These are phyloP conservation scores for Saguinus midas DNA, from an alignment of 2,113 vertebrate genomes.

Conservation along the genomic window DNA sequence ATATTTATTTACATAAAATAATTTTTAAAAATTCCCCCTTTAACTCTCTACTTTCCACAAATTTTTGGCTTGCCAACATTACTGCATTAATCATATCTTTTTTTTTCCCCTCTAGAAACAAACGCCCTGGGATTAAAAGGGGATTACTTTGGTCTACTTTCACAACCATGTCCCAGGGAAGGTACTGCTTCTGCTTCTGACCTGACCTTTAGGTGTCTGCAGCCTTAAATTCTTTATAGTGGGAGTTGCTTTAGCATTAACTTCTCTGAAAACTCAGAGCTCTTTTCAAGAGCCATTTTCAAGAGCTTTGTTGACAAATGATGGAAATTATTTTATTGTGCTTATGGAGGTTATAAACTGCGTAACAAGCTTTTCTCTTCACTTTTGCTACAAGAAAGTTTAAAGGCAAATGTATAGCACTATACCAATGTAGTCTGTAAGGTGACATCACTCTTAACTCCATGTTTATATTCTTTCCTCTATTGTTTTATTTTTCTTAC, in stretches of 20 bases:
- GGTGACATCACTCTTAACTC: neutral
- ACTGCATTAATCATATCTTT: neutral
- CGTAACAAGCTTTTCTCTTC: conserved; percentile 21
- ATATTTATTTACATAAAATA: neutral
- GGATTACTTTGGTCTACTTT: neutral
- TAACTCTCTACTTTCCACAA: neutral
- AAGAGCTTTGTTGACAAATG: neutral
- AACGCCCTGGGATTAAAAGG: neutral
- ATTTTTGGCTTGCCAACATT: neutral
- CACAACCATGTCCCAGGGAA: neutral
- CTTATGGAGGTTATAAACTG: neutral
- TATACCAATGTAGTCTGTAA: neutral
- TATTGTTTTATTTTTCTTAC: neutral
- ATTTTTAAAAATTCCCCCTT: neutral
- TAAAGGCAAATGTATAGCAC: neutral
- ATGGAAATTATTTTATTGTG: conserved; percentile 30
- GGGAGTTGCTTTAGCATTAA: neutral
- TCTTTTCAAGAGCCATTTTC: neutral
- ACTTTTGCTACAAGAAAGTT: neutral
- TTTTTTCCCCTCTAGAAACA: neutral
- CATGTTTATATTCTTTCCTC: neutral
- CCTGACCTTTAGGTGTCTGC: neutral
- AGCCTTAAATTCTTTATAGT: neutral
- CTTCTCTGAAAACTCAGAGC: neutral
- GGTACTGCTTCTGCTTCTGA: neutral